Conservation (phyloP, 2,888 invertebrate species). For the Rotaria socialis region DNA sequence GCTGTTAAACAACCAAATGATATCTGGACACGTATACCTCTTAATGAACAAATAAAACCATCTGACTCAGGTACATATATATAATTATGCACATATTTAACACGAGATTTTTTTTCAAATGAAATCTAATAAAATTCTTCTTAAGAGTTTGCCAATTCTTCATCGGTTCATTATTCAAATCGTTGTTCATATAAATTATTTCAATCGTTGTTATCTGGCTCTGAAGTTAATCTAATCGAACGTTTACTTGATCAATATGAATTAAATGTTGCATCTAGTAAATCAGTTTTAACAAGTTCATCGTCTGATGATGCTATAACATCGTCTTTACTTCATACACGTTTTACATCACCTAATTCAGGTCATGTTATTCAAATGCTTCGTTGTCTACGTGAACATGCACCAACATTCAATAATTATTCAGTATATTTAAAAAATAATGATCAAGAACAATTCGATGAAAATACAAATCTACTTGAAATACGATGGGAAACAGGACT, state of each 20-base stretch:
- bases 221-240: constrained; percentile 3
- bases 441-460: background rate
- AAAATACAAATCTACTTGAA: constrained; percentile 18
- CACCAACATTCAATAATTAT: constrained; percentile 12
- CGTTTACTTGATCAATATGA: constrained; percentile 37
- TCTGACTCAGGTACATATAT: background rate
- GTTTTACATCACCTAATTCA: constrained; percentile 11
- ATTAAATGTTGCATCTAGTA: background rate
- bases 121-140: too few species aligned
- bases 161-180: background rate
- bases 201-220: background rate
- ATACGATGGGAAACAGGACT: constrained; percentile 4
- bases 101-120: too few species aligned
- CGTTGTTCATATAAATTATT: constrained; percentile 20
- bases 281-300: background rate
- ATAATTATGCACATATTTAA: background rate
- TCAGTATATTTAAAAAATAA: background rate
- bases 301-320: background rate
- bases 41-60: background rate
- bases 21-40: background rate
- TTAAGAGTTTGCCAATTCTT: background rate
- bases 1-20: background rate
- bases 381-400: constrained; percentile 31
- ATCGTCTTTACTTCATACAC: background rate
- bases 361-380: constrained; percentile 5